Evolutionary conservation across 2,888 invertebrate species (phyloP), one percentile per base, ranked within the genome.

Genomic region (Lasioglossum zephyrum): DNA sequence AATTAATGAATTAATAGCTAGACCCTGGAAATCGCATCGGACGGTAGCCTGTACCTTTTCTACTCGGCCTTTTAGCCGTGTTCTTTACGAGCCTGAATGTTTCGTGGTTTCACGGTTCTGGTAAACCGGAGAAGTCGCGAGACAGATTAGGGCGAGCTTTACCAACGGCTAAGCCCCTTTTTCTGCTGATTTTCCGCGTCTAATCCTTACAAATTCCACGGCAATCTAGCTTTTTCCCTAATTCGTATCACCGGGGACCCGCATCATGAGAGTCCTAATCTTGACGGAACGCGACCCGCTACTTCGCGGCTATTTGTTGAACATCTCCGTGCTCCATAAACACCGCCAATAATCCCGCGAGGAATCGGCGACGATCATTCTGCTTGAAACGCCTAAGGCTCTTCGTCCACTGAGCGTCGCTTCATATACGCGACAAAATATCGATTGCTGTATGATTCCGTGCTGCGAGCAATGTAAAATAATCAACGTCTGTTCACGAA

Each of bases 201-300:
- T 93, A 93, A 94, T 92, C 93, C 89, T 93, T 93, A 94, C 91
- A 93, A 93, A 94, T 94, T 91, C 84, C 89, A 84, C 82, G 87
- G 86, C 88, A 88, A 88, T 91, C 89, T 89, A 88, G 85, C 88
- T 92, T 92, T 91, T 92, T 91, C 91, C 90, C 90, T 91, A 92
- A 93, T 93, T 93, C 92, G 92, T 91, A 89, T 86, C 57, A 73
- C 87, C 81, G 79, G 75, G 84, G 83, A 81, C 93, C 92, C 93
- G 93, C 93, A 93, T 92, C 93, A 93, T 92, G 88, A 88, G 88
- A 88, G 89, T 85, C 77, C 82, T 93, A 93, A 93, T 92, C 93
- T 86, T 93, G 93, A 93, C 92, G 89, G 88, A 93, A 90, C 92
- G 92, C 85, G 77, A 79, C 88, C 84, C 86, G 84, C 82, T 88